These are phyloP conservation scores for Epizoanthus scotinus DNA, from an alignment of 92 coral and sea anemone genomes.

Conservation along the genomic window DNA sequence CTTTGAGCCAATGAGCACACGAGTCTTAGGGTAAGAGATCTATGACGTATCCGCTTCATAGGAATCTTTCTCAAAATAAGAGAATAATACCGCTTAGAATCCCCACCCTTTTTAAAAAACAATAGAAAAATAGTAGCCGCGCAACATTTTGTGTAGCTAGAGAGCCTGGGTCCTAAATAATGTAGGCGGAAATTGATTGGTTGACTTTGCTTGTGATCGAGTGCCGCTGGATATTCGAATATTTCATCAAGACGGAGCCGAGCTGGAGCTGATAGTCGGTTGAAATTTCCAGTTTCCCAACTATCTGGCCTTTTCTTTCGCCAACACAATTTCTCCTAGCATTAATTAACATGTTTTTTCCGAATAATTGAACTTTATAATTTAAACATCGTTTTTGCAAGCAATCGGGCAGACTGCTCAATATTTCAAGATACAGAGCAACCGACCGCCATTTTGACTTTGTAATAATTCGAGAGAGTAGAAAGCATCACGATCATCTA, in stretches of 20 bases:
- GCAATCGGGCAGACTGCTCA: neutral
- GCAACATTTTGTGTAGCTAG: neutral
- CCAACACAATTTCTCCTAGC: neutral
- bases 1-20: too few species aligned
- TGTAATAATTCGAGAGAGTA: too few species aligned
- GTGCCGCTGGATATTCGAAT: slow-evolving; percentile 35
- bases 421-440: neutral
- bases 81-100: too few species aligned
- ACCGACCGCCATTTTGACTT: neutral
- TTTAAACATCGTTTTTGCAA: too few species aligned
- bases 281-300: neutral
- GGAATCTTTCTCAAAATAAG: too few species aligned
- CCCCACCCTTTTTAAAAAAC: too few species aligned
- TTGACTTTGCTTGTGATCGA: neutral
- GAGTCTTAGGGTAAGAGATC: too few species aligned
- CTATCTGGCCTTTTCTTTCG: neutral
- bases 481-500: neutral
- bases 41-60: too few species aligned
- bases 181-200: slow-evolving; percentile 16
- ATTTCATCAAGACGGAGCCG: too few species aligned
- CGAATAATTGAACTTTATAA: neutral
- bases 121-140: neutral
- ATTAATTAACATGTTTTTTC: neutral
- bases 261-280: neutral
- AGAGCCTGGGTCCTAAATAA: slow-evolving; percentile 19